A percentile compares a stretch with the other conserved stretches of the same genome.
phyloP scores from a whole-genome alignment of 2,113 vertebrate species.

The Odontesthes bonariensis region DNA sequence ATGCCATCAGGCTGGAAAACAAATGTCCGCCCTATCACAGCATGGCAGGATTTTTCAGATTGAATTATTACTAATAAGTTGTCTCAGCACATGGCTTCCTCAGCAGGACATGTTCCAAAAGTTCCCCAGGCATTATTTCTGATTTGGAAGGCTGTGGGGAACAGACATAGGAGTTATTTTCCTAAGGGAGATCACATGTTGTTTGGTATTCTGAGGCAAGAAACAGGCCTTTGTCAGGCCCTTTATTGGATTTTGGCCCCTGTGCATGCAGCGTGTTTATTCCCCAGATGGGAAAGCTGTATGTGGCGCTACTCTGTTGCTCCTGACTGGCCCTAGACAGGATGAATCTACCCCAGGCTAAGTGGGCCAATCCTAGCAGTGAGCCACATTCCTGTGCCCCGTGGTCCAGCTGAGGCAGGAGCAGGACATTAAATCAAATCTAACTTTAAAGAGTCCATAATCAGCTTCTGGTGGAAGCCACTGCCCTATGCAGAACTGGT shows the following conservation, averaged over 20 bases:
- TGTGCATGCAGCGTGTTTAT: constrained; percentile 50
- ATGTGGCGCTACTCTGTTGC: constrained; percentile 55
- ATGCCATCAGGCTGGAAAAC: constrained; percentile 1
- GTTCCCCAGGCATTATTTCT: constrained; percentile 71
- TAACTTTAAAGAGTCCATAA: constrained; percentile 80
- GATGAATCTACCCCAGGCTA: constrained; percentile 61
- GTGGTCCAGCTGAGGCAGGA: constrained; percentile 70
- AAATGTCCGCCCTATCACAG: constrained; percentile 30
- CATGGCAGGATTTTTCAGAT: constrained; percentile 12
- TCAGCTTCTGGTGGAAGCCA: constrained; percentile 75
- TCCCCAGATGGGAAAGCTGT: constrained; percentile 48
- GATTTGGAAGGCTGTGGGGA: constrained; percentile 51
- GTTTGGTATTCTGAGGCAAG: constrained; percentile 75
- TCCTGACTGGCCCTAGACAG: constrained; percentile 49
- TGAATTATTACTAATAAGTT: constrained; percentile 44
- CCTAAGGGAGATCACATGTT: constrained; percentile 80
- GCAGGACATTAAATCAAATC: constrained; percentile 79
- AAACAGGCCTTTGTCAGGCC: constrained; percentile 77
- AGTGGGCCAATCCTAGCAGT: constrained; percentile 51
- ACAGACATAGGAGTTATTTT: constrained; percentile 65
- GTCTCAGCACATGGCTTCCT: constrained; percentile 61
- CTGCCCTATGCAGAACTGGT: constrained; percentile 60
- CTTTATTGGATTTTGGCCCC: constrained; percentile 81
- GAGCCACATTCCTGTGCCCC: constrained; percentile 74
- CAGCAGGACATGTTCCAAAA: constrained; percentile 65